phyloP scores from a whole-genome alignment of 2,113 vertebrate species.

The Ctenomys sociabilis region DNA sequence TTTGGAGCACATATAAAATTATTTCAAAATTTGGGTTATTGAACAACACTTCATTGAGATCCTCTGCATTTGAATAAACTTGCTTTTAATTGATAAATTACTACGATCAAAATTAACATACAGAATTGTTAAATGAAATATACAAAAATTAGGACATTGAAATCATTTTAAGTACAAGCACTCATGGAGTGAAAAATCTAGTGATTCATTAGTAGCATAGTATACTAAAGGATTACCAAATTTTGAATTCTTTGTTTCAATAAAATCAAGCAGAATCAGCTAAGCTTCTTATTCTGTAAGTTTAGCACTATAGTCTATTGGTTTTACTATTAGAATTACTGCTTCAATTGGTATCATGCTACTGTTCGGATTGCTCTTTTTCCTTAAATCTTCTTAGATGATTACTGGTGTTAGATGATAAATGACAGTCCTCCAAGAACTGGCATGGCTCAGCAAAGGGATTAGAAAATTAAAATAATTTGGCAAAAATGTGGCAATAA shows the following conservation, averaged over 20 bases:
- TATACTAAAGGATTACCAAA: not conserved
- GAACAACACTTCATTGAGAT: not conserved
- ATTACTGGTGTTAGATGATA: not conserved
- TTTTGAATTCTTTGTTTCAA: not conserved
- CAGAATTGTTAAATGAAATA: not conserved
- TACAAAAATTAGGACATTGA: not conserved
- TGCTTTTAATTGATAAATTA: slow-evolving; percentile 45
- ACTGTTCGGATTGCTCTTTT: not conserved
- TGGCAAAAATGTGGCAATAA: not conserved
- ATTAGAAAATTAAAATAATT: not conserved
- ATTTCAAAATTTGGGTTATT: slow-evolving; percentile 11
- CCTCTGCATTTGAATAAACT: not conserved
- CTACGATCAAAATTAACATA: slow-evolving; percentile 24
- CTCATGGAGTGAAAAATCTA: not conserved
- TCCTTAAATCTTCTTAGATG: not conserved
- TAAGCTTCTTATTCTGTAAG: not conserved
- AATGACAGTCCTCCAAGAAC: not conserved
- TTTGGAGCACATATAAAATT: slow-evolving; percentile 17
- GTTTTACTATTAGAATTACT: not conserved
- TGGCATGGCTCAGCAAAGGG: not conserved
- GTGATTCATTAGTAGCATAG: not conserved
- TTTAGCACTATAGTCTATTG: not conserved
- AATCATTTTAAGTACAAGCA: not conserved
- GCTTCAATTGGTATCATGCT: not conserved
- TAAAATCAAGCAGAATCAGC: not conserved